Conservation (phyloP, 2,888 invertebrate species). For the Scaptomyza flava region DNA sequence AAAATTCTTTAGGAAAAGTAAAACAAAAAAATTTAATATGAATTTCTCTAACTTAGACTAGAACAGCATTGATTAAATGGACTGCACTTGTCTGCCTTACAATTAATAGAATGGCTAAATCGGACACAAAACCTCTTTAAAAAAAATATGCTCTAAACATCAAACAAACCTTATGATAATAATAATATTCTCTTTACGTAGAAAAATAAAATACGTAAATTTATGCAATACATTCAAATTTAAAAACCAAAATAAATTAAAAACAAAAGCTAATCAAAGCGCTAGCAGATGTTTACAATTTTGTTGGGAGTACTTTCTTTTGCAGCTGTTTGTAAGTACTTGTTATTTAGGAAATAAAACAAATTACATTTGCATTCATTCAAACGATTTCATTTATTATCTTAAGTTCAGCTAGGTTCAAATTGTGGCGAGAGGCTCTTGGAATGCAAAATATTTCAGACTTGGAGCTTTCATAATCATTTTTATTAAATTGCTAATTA, state of each 20-base stretch:
- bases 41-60: conserved; percentile 19
- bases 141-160: conserved; percentile 27
- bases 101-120: conserved; percentile 23
- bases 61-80: conserved; percentile 29
- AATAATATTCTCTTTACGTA: conserved; percentile 64
- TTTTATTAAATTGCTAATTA: conserved; percentile 43
- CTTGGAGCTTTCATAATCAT: conserved; percentile 21
- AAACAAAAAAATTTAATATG: conserved; percentile 28
- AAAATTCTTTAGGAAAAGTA: conserved; percentile 42
- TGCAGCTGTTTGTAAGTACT: neutral
- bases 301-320: neutral
- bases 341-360: conserved; percentile 9
- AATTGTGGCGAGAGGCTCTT: conserved; percentile 50
- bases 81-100: conserved; percentile 77
- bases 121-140: conserved; percentile 27
- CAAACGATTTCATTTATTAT: conserved; percentile 32
- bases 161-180: conserved; percentile 55
- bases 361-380: conserved; percentile 34
- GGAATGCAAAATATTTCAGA: conserved; percentile 66
- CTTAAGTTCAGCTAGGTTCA: conserved; percentile 49
- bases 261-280: conserved; percentile 13
- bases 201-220: conserved; percentile 40
- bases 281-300: neutral
- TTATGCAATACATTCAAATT: conserved; percentile 60
- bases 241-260: conserved; percentile 57